A percentile compares a stretch with the other conserved stretches of the same genome.
phyloP scores from a whole-genome alignment of 2,113 vertebrate genomes.

The Miniopterus natalensis region DNA sequence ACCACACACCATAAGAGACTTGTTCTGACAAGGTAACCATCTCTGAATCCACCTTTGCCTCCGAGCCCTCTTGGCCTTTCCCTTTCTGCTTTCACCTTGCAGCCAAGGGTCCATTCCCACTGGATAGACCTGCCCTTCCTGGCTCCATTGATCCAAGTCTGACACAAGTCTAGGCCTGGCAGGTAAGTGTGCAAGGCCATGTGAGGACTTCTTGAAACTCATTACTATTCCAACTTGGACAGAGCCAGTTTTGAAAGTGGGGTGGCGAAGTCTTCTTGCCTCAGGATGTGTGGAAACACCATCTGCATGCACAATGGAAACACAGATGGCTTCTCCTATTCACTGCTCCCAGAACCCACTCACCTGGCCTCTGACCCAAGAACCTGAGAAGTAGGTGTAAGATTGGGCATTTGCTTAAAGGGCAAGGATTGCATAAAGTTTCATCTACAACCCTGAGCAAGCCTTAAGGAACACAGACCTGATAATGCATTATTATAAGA shows the following conservation, averaged over 20 bases:
- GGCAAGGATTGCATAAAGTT: not conserved
- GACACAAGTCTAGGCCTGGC: not conserved
- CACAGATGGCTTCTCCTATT: not conserved
- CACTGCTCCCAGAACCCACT: not conserved
- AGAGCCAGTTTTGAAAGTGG: not conserved
- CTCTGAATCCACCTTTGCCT: not conserved
- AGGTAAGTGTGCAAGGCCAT: not conserved
- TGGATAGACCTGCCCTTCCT: not conserved
- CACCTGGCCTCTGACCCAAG: no score
- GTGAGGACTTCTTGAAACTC: not conserved
- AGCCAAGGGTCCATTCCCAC: not conserved
- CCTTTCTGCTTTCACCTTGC: not conserved
- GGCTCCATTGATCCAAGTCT: not conserved
- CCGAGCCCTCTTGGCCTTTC: not conserved
- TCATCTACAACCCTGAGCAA: not conserved
- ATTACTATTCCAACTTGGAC: not conserved
- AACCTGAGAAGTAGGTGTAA: not conserved
- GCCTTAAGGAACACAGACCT: conserved; percentile 61
- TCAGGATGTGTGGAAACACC: not conserved
- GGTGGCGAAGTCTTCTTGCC: not conserved
- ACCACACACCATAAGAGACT: not conserved
- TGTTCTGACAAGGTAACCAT: not conserved
- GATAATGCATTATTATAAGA: conserved; percentile 62
- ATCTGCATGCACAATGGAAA: not conserved
- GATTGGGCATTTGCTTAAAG: not conserved